phyloP scores from a whole-genome alignment of 2,113 vertebrate genomes.

The Chascanopsetta lugubris region DNA sequence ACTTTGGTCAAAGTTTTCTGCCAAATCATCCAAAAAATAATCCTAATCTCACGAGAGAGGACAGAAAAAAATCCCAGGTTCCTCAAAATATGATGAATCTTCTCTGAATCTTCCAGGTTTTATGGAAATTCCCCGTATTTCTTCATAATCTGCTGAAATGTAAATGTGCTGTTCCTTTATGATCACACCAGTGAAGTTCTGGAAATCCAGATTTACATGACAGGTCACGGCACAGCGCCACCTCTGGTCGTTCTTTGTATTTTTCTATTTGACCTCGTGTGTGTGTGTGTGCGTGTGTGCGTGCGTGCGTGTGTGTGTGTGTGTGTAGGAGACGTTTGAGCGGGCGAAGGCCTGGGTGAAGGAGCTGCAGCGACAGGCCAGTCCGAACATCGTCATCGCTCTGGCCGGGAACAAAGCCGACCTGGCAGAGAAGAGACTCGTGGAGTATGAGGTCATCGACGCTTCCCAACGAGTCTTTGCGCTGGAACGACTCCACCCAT shows the following conservation, averaged over 20 bases:
- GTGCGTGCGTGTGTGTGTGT: background rate
- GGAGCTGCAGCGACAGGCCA: conserved; percentile 87
- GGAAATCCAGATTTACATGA: background rate
- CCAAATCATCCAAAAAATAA: too few species aligned
- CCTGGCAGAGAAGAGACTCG: conserved; percentile 85
- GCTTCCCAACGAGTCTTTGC: background rate
- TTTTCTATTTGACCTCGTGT: background rate
- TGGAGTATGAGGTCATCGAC: conserved; percentile 82
- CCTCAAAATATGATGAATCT: too few species aligned
- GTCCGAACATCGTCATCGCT: conserved; percentile 87
- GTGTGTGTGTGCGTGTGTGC: background rate
- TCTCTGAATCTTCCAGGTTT: too few species aligned
- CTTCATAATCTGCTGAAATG: too few species aligned
- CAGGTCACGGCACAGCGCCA: too few species aligned
- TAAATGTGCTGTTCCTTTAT: too few species aligned
- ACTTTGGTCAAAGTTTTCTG: too few species aligned
- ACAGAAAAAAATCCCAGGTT: too few species aligned
- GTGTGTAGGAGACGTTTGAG: conserved; percentile 83
- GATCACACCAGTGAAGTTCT: background rate
- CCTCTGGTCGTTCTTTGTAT: background rate
- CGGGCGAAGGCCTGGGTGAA: conserved; percentile 88
- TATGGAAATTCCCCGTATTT: too few species aligned
- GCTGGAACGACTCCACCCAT: too few species aligned
- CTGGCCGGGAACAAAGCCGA: conserved; percentile 87
- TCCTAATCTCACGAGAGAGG: too few species aligned